Percentiles rank a stretch among this genome's conserved stretches.
phyloP scores from a whole-genome alignment of 2,113 vertebrate genomes.

The Chelonoidis abingdonii region DNA sequence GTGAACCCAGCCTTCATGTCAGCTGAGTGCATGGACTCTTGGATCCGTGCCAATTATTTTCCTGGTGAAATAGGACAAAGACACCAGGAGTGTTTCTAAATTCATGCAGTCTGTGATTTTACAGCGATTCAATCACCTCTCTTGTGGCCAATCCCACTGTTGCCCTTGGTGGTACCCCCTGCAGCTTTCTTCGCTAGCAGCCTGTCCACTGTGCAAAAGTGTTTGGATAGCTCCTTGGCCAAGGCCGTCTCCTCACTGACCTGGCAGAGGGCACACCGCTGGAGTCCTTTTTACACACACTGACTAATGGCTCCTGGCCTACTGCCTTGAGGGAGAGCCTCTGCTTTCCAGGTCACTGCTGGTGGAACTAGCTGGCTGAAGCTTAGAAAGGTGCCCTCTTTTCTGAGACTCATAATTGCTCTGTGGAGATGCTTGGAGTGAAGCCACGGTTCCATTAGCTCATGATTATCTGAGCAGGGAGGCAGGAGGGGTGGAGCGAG shows the following conservation, averaged over 20 bases:
- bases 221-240: no score
- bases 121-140: background rate
- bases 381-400: background rate
- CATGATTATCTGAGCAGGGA: background rate
- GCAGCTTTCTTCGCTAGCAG: background rate
- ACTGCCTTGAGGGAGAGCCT: background rate
- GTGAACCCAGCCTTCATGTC: background rate
- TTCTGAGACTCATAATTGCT: background rate
- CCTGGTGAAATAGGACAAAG: background rate
- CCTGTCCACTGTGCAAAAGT: background rate
- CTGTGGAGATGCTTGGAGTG: background rate
- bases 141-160: background rate
- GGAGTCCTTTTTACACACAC: background rate
- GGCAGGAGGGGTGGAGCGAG: background rate
- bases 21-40: background rate
- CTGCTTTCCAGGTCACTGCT: background rate
- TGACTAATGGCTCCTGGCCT: background rate
- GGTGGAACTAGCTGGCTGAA: background rate
- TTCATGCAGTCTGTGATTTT: background rate
- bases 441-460: slow-evolving; percentile 1
- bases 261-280: background rate
- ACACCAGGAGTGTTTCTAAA: background rate
- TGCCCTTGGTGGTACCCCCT: background rate
- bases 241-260: background rate
- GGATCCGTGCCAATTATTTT: background rate